These are phyloP conservation scores for Bombus sylvicola DNA, from an alignment of 1,140 invertebrate species.

Conservation along the genomic window DNA sequence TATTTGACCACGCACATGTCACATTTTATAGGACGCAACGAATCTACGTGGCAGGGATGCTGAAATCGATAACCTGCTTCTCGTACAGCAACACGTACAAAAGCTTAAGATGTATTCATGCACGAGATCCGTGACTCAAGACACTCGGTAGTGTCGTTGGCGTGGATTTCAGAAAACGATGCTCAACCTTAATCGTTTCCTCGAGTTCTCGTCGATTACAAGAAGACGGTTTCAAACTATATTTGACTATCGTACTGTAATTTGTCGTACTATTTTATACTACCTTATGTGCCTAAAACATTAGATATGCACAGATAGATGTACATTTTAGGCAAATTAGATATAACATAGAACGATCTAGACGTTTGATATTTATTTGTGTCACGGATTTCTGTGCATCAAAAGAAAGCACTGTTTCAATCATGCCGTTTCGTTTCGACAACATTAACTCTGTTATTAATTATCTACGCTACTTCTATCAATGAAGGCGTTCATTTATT, in stretches of 20 bases:
- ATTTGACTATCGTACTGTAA: neutral
- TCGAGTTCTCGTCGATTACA: neutral
- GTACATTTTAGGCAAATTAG: neutral
- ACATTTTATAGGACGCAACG: conserved; percentile 74
- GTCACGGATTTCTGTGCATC: conserved; percentile 6
- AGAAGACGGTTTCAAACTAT: neutral
- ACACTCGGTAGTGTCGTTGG: conserved; percentile 7
- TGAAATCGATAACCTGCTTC: conserved; percentile 80
- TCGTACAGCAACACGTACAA: conserved; percentile 66
- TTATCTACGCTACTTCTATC: neutral
- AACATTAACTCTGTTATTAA: conserved; percentile 7
- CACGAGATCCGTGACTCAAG: conserved; percentile 43
- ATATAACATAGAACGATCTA: neutral
- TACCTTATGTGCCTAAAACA: neutral
- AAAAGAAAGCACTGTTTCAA: neutral
- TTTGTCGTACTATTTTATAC: neutral
- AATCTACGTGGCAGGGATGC: conserved; percentile 75
- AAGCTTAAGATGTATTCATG: conserved; percentile 44
- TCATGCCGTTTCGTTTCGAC: neutral
- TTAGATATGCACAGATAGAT: neutral
- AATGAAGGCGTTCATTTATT: neutral
- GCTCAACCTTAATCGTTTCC: neutral
- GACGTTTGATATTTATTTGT: neutral
- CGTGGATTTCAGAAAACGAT: neutral
- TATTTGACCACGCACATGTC: conserved; percentile 50